phyloP scores from a whole-genome alignment of 2,113 vertebrate species.

The cat (Felis catus) region F.catus_Fca126_mat1.0 CM031415.1:54662001-54662500 shows the following conservation, averaged over 20 bases:
- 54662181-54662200: too few relatives aligned
- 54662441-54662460: not conserved
- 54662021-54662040: not conserved
- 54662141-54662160: not conserved
- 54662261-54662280: too few relatives aligned
- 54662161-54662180: not conserved
- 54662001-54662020: not conserved
- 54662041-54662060: not conserved
- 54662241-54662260: too few relatives aligned
- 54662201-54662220: too few relatives aligned
- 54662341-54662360: too few relatives aligned
- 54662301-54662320: too few relatives aligned
- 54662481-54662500: not conserved
- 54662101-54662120: not conserved
- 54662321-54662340: too few relatives aligned
- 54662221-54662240: too few relatives aligned
- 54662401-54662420: not conserved
- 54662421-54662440: not conserved
- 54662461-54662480: not conserved
- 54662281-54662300: too few relatives aligned
- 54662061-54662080: not conserved
- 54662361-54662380: too few relatives aligned
- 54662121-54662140: not conserved
- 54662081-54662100: not conserved
- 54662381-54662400: too few relatives aligned